Evolutionary conservation across 1,140 invertebrate genomes (phyloP), one percentile per base, ranked within the genome.

Genomic region (Zelostemma sp.): DNA sequence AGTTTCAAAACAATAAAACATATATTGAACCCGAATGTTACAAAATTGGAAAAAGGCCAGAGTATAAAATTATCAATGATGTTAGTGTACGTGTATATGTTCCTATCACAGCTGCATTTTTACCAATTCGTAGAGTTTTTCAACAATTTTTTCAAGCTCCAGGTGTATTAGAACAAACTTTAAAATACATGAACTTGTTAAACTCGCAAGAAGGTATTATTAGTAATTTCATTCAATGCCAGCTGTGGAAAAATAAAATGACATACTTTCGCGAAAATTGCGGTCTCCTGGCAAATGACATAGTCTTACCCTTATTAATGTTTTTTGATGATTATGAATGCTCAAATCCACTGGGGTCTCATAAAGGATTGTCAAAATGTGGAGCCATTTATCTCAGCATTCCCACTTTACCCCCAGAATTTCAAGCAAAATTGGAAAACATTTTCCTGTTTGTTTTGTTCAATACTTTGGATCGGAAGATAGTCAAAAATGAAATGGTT

Each of bases 341-440:
- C 1, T 55, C 55, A 9, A 64, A 64, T 11, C 28, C 55, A 6
- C 45, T 59, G 31, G 77, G 78, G 1, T 19, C 40, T 21, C 74
- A 75, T 59, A 64, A 69, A 54, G 71, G 68, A 6, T 31, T 73
- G 1, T 55, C 73, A 16, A 77, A 77, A 73, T 61, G 73, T 16
- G 73, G 68, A 25, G 72, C 63, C 11, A 51, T 77, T 16, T 78
- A 81, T 66, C 12, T 73, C 40, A 73, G 60, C 43, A 47, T 80
- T 33, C 61, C 76, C 5, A 59, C 53, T 59, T 58, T 79, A 15
- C 74, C 78, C 41, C 51, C 65, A n/a, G 21, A 68, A 49, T 65
- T 68, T 51, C 57, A 45, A 18, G 68, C 68, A 2, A 64, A 72
- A 68, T 46, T 80, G 38, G 56, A 78, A 41, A 73, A n/a, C n/a